Base-by-base conservation (phyloP, 2,113 vertebrate genomes). In the Trematomus loennbergii region DNA sequence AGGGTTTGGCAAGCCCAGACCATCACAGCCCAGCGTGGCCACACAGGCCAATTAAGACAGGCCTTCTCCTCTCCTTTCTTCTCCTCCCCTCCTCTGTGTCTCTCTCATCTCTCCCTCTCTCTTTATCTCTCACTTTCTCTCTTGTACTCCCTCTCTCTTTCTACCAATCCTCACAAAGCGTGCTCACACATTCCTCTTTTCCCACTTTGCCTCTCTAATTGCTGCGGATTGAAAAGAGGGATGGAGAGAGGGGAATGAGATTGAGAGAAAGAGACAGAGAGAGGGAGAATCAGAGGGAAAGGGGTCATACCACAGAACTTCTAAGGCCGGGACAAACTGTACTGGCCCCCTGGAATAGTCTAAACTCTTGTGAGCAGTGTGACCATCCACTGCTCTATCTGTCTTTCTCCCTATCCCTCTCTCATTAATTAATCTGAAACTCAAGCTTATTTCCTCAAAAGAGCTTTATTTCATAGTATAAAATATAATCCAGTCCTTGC, bases 171-270 rank as follows among this genome's bases (percentile, higher is more conserved):
- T 86, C 84, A 93, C 85, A 93, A 93, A 94, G 92, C 83, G 75
- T 93, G 90, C 91, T 93, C 89, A 90, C 87, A 93, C 93, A 95
- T 94, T 94, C 87, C 90, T 91, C 87, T 84, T 93, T 83, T 90
- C 92, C 90, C 84, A 87, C 83, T 89, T 89, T 92, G 92, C 92
- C 91, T 93, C 93, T 94, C 93, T 95, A 95, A 95, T 95, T 95
- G 92, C 94, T 90, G 84, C 52, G 74, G 85, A 91, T 88, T 95
- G 87, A 92, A 93, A 93, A 88, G 90, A 86, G 74, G 82, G 90
- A 91, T 92, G 86, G 89, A 88, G 88, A 88, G 91, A 92, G 85
- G 84, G 87, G 87, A 90, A 87, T 80, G 89, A 88, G 91, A 89
- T 79, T 85, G 92, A 87, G 89, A 89, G 84, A 90, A 89, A 91